phyloP scores from a whole-genome alignment of 2,797 vertebrate genomes.

The Schizopygopsis pylzovi region DNA sequence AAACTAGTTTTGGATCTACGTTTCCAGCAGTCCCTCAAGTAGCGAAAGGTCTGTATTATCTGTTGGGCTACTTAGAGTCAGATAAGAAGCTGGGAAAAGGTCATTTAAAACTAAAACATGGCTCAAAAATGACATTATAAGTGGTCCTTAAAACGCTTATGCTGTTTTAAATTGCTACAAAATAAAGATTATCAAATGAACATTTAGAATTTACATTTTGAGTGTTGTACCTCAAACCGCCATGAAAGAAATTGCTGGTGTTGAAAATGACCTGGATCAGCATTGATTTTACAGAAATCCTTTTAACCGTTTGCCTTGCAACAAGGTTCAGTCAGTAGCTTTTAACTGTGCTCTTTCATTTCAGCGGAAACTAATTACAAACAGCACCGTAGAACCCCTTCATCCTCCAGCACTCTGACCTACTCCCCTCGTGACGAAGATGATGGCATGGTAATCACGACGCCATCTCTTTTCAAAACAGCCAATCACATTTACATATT shows the following conservation, averaged over 20 bases:
- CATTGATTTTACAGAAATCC: background rate
- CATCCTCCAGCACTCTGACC: constrained; percentile 93
- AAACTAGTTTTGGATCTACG: constrained; percentile 84
- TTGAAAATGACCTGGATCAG: constrained; percentile 28
- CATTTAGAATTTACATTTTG: background rate
- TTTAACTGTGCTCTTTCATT: constrained; percentile 40
- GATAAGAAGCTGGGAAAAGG: background rate
- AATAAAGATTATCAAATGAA: background rate
- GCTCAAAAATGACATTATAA: background rate
- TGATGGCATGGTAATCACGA: constrained; percentile 88
- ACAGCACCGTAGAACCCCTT: constrained; percentile 93
- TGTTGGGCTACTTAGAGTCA: background rate
- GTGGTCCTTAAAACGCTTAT: background rate
- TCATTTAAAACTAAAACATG: background rate
- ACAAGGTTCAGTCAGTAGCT: constrained; percentile 16
- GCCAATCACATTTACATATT: constrained; percentile 39
- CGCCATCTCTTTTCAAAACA: constrained; percentile 41
- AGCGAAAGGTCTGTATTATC: constrained; percentile 80
- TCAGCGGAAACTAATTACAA: constrained; percentile 91
- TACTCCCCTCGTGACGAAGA: constrained; percentile 94
- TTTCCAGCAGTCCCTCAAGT: constrained; percentile 84
- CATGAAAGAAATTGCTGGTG: background rate
- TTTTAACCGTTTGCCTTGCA: background rate
- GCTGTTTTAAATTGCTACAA: background rate
- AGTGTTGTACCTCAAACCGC: background rate